Evolutionary conservation across 2,113 vertebrate genomes (phyloP).

Genomic region (Neoarius graeffei): DNA sequence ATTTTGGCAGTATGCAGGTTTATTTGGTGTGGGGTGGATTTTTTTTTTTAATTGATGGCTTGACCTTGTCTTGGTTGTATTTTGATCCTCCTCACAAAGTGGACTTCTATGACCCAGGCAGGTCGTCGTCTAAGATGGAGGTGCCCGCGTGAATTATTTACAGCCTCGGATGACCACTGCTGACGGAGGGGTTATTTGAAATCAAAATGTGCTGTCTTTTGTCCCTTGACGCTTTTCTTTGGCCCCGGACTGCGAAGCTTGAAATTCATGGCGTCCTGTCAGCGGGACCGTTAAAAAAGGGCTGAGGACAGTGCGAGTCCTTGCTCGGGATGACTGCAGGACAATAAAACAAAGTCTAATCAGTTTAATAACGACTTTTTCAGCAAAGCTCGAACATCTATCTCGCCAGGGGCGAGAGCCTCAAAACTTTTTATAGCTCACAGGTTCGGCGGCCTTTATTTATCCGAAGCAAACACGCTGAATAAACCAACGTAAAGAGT

Average conservation of each 20-base stretch:
- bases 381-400: not conserved
- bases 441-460: not conserved
- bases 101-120: slow-evolving; percentile 53
- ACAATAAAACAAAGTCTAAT: not conserved
- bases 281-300: not conserved
- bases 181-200: slow-evolving; percentile 53
- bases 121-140: slow-evolving; percentile 51
- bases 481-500: not conserved
- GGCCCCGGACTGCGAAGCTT: slow-evolving; percentile 17
- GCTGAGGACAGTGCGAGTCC: not conserved
- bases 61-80: slow-evolving; percentile 52
- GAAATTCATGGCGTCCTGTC: not conserved
- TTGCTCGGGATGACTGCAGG: not conserved
- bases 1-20: not conserved
- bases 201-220: slow-evolving; percentile 45
- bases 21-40: not conserved
- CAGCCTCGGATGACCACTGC: slow-evolving; percentile 51
- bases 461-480: not conserved
- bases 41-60: slow-evolving; percentile 29
- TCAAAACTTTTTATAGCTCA: not conserved
- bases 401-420: not conserved
- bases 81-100: slow-evolving; percentile 37
- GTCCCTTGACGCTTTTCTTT: slow-evolving; percentile 40
- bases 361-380: not conserved
- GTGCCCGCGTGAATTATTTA: slow-evolving; percentile 53